Percentiles rank a stretch among this genome's conserved stretches.
Conservation (phyloP, 1,140 invertebrate genomes). For the Caerostris extrusa region DNA sequence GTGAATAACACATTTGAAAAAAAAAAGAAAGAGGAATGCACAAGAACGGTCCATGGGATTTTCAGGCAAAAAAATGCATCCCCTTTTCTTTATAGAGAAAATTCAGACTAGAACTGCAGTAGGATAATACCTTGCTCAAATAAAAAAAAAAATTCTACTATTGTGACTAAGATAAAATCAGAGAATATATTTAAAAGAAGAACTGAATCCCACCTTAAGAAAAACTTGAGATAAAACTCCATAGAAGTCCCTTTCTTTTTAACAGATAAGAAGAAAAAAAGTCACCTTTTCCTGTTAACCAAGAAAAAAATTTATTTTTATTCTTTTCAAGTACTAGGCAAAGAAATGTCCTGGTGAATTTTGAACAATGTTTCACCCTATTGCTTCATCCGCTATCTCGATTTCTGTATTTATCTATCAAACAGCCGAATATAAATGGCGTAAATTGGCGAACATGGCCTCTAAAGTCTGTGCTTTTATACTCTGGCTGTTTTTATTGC, state of each 20-base stretch:
- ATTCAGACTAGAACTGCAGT: background rate
- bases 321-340: background rate
- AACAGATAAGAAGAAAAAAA: background rate
- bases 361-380: conserved; percentile 4
- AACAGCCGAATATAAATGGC: conserved; percentile 46
- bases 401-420: conserved; percentile 56
- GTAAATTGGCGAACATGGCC: conserved; percentile 46
- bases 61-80: background rate
- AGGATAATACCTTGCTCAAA: conserved; percentile 7
- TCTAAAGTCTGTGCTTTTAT: conserved; percentile 28
- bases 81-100: background rate
- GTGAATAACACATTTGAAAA: background rate
- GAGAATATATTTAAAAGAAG: conserved; percentile 18
- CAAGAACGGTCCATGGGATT: background rate
- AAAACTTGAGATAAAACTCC: conserved; percentile 26
- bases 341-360: conserved; percentile 6
- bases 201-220: background rate
- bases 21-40: background rate
- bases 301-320: background rate
- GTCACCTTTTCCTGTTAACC: background rate
- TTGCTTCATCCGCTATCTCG: background rate
- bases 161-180: background rate
- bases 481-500: background rate
- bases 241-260: background rate
- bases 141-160: background rate